Base-by-base conservation (phyloP, 2,888 invertebrate genomes). In the Nematopogon swammerdamellus region DNA sequence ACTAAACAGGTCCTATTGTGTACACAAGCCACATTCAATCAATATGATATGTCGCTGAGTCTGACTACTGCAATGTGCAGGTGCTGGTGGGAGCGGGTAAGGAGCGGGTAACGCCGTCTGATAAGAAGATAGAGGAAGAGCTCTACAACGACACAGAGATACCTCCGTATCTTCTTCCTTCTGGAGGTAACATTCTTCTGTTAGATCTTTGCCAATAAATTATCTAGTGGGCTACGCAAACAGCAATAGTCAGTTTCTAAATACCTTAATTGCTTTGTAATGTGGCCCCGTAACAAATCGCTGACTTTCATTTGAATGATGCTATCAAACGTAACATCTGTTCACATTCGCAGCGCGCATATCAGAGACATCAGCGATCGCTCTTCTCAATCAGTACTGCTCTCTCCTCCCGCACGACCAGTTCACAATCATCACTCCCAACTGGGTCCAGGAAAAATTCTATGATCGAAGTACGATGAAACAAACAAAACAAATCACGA, bases 331-430 rank as follows among this genome's bases (percentile, higher is more conserved):
- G n/a, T n/a, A n/a, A n/a, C n/a, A n/a, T n/a, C n/a, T n/a, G n/a
- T n/a, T n/a, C n/a, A n/a, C n/a, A n/a, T 42, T 19, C 2, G 14
- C 16, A 18, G 44, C 59, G 52, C 85, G 53, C 55, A 68, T 67
- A 63, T 88, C 57, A 72, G 84, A 60, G 63, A 84, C 67, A 53
- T 81, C 82, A 1, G 85, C 91, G 1, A 85, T 91, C 57, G 69
- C 80, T 44, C 62, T 94, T 4, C 63, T 96, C 14, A 87, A 89
- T 68, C 84, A 87, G 54, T 99, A 99, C 67, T 96, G 95, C 67
- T 71, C 79, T 14, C 74, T 80, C 44, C 71, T 99, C 46, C 89
- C 91, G 0, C 84, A 86, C 55, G 96, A 97, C 70, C 83, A 85
- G 43, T 95, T 91, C 67, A 91, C 91, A 0, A 65, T 75, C 0